Evolutionary conservation across 2,888 invertebrate species (phyloP), one percentile per base, ranked within the genome.

Genomic region (Caenorhabditis sp.): DNA sequence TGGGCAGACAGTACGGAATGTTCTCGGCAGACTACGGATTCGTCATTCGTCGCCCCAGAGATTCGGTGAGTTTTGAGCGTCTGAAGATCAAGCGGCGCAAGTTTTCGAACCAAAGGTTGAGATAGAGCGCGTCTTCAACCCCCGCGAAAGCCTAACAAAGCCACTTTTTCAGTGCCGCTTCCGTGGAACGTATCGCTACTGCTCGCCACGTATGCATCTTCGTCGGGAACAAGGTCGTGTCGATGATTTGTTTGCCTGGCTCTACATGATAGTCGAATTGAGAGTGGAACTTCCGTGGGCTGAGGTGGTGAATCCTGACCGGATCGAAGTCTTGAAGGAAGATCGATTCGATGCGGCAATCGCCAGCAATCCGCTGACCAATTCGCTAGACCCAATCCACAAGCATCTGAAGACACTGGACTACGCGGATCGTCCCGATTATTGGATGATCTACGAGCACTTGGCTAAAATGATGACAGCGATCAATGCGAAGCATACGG

Each of bases 251-350:
- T 74, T 38, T 28, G 56, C 80, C 5, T 80, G 80, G 80, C 61
- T 80, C 28, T 80, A 82, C 77, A 82, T 82, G 82, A 76, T 82
- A 28, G 54, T 82, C 19, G 82, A 82, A 22, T 47, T 82, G 51
- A 63, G 56, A 47, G 51, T 54, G 14, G 41, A 26, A 3, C 68
- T 82, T 28, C 82, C 82, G 26, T 82, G 82, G 82, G 63, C 64
- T 10, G 70, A 74, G 7, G 22, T 56, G 16, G 19, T 19, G 4
- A 72, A 79, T 73, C 77, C 66, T 14, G 73, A 66, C 12, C 56
- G 54, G 58, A 66, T 82, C n/a, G 77, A 79, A 19, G 28, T 64
- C 4, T 26, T 68, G 16, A 82, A 82, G 24, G 24, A 66, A 28
- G 69, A 77, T n/a, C 16, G 31, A 12, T 77, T 73, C 41, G 69